These are phyloP conservation scores for Helicoverpa assulta DNA, from an alignment of 2,888 invertebrate genomes.

Conservation along the genomic window DNA sequence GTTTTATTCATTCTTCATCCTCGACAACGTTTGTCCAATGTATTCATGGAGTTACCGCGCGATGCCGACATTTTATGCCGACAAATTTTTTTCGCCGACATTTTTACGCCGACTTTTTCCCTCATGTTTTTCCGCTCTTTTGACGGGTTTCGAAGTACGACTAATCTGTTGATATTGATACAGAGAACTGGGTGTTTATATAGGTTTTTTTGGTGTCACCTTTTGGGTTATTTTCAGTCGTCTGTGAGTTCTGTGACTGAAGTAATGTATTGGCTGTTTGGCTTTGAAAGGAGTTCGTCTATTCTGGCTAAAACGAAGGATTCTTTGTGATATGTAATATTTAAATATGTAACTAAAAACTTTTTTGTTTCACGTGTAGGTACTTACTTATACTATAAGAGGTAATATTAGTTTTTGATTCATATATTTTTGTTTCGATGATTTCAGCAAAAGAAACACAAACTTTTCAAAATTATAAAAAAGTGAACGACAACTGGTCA, in stretches of 20 bases:
- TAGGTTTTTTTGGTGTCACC: conserved; percentile 55
- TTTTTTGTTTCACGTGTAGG: not conserved
- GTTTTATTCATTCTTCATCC: conserved; percentile 86
- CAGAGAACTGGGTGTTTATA: conserved; percentile 57
- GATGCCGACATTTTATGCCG: conserved; percentile 30
- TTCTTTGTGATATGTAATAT: not conserved
- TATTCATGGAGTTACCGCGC: conserved; percentile 78
- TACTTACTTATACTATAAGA: too few species aligned
- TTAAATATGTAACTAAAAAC: not conserved
- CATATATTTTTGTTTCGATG: too few species aligned
- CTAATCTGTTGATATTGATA: conserved; percentile 87
- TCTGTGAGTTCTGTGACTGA: conserved; percentile 1
- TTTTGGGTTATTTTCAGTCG: conserved; percentile 49
- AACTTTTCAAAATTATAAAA: too few species aligned
- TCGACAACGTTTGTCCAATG: conserved; percentile 79
- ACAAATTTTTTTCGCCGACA: conserved; percentile 68
- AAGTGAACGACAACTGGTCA: too few species aligned
- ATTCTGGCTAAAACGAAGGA: not conserved
- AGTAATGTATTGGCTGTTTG: conserved; percentile 46
- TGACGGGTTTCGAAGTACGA: conserved; percentile 73
- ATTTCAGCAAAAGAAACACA: too few species aligned
- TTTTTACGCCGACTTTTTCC: conserved; percentile 63
- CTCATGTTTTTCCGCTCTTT: conserved; percentile 76
- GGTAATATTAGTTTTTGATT: too few species aligned
- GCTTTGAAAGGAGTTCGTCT: conserved; percentile 6